Evolutionary conservation across 2,888 invertebrate genomes (phyloP).

Genomic region (Thereva unica): DNA sequence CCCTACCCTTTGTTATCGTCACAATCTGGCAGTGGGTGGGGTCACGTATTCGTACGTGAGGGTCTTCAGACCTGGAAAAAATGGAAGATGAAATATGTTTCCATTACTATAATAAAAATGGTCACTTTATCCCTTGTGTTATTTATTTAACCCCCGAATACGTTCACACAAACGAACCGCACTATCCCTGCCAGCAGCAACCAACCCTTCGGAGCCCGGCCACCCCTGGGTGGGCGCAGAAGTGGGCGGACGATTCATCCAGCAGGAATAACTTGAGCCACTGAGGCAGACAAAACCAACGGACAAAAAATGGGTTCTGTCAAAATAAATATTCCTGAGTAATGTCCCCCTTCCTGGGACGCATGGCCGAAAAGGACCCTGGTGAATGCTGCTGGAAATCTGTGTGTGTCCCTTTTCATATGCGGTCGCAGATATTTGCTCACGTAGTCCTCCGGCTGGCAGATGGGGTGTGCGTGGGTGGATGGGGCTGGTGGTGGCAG

Average conservation of each 20-base stretch:
- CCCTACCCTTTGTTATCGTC: conserved; percentile 22
- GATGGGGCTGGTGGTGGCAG: conserved; percentile 5
- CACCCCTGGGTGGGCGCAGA: neutral
- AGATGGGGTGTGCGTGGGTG: conserved; percentile 2
- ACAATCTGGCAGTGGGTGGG: conserved; percentile 31
- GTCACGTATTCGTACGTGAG: conserved; percentile 34
- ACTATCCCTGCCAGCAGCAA: conserved; percentile 22
- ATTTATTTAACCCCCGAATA: conserved; percentile 39
- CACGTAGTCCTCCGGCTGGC: conserved; percentile 10
- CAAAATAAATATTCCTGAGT: conserved; percentile 43
- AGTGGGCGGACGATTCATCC: conserved; percentile 10
- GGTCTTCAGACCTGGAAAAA: conserved; percentile 17
- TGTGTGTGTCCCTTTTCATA: conserved; percentile 37
- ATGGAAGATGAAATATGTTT: conserved; percentile 44
- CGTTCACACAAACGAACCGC: conserved; percentile 31
- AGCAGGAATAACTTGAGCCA: conserved; percentile 28
- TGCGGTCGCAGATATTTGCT: conserved; percentile 40
- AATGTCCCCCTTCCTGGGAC: conserved; percentile 38
- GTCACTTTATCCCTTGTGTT: conserved; percentile 44
- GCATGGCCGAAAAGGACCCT: conserved; percentile 22
- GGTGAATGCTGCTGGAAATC: conserved; percentile 25
- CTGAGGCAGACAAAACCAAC: conserved; percentile 35
- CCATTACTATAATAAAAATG: conserved; percentile 46
- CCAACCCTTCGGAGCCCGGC: neutral
- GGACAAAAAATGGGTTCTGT: conserved; percentile 43